A percentile compares a stretch with the other conserved stretches of the same genome.
These are phyloP conservation scores for Thalassoma bifasciatum DNA, from an alignment of 2,113 vertebrate species.

Conservation along the genomic window DNA sequence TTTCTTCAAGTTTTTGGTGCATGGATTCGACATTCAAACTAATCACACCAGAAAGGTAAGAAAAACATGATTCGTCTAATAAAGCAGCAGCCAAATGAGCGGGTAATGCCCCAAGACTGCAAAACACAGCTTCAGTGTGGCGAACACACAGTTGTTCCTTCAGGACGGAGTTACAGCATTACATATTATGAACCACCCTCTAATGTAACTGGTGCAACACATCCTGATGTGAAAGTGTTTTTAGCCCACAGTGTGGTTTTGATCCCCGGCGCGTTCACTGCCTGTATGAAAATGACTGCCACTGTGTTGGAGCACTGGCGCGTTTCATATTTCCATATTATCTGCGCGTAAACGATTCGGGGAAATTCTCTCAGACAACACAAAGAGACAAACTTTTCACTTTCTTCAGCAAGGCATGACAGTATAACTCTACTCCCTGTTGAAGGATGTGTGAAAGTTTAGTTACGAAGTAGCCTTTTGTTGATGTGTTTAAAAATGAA, in stretches of 20 bases:
- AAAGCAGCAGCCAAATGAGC: too few relatives aligned
- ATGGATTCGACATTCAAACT: slow-evolving; percentile 56
- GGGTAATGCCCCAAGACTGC: neutral
- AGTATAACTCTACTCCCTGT: neutral
- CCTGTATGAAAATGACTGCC: slow-evolving; percentile 49
- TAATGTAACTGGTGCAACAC: neutral
- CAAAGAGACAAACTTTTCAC: neutral
- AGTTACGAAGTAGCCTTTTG: too few relatives aligned
- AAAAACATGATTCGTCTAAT: neutral
- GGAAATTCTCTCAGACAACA: neutral
- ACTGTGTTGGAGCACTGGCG: neutral
- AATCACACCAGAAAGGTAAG: slow-evolving; percentile 63
- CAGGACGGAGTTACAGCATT: neutral
- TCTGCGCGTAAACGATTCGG: slow-evolving; percentile 37
- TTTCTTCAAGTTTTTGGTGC: slow-evolving; percentile 27
- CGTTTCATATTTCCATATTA: slow-evolving; percentile 42
- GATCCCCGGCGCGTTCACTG: slow-evolving; percentile 18
- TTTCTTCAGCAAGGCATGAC: neutral
- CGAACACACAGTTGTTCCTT: neutral
- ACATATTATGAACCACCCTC: slow-evolving; percentile 15
- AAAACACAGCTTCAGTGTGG: neutral
- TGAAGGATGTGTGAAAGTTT: neutral
- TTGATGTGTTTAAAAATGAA: slow-evolving; percentile 17
- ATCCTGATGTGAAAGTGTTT: neutral
- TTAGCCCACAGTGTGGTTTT: slow-evolving; percentile 33